Evolutionary conservation across 1,140 invertebrate genomes (phyloP).

Genomic region (Bombus picipes): DNA sequence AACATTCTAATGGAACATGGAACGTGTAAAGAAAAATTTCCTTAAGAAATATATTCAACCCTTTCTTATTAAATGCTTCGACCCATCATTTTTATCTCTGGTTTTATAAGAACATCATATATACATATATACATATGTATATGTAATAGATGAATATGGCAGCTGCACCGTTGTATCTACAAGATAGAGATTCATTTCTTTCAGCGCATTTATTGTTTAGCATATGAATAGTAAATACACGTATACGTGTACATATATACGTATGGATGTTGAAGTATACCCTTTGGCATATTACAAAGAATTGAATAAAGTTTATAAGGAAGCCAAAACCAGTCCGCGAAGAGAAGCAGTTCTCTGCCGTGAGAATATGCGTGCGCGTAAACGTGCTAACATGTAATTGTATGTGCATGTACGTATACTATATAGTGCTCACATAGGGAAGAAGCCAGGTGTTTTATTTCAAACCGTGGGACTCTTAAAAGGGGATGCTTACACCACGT

Average conservation of each 20-base stretch:
- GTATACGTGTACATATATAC: not conserved
- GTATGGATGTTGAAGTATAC: constrained; percentile 66
- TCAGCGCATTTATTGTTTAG: constrained; percentile 79
- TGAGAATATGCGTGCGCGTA: constrained; percentile 56
- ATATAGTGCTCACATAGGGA: constrained; percentile 24
- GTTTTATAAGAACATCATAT: constrained; percentile 35
- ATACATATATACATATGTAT: not conserved
- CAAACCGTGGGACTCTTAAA: constrained; percentile 80
- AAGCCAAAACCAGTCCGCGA: constrained; percentile 76
- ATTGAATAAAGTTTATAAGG: constrained; percentile 82
- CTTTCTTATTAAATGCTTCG: constrained; percentile 26
- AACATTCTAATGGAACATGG: too few relatives aligned
- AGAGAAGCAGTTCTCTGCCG: constrained; percentile 62
- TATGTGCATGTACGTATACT: constrained; percentile 44
- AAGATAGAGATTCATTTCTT: constrained; percentile 81
- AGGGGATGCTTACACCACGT: constrained; percentile 76
- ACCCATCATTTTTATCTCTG: constrained; percentile 25
- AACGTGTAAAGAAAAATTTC: not conserved
- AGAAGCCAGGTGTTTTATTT: constrained; percentile 80
- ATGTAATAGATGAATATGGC: constrained; percentile 21
- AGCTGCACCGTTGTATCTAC: constrained; percentile 47
- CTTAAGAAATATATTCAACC: constrained; percentile 26
- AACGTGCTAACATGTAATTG: constrained; percentile 53
- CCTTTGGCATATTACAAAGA: constrained; percentile 80
- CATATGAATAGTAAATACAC: constrained; percentile 75